Evolutionary conservation across 1,140 invertebrate species (phyloP), one percentile per base, ranked within the genome.

Genomic region (Prorops nasuta): DNA sequence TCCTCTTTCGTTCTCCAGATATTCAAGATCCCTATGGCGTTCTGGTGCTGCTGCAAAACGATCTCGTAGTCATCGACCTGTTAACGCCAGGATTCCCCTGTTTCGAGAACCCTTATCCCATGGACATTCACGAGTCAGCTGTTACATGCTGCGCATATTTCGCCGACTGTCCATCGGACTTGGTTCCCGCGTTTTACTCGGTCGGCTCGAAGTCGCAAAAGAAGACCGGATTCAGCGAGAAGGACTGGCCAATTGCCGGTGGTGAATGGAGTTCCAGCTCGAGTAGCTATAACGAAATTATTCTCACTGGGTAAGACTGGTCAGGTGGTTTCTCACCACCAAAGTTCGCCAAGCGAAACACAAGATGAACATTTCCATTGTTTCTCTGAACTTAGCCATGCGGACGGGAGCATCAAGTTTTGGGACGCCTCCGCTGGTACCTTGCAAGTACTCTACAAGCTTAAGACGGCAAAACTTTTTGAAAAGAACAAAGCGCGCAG

Each of bases 81-180:
- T 85, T 90, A 69, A 90, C 91, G 34, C 85, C 87, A 38, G 96
- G 96, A 67, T 99, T 98, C 81, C 96, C 97, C 12, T 97, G 94
- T 78, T 97, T 98, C 80, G 95, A 98, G 78, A 98, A 98, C 82
- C 98, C 96, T 36, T 98, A 99, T 82, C 92, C 96, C 34, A 98
- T 98, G 94, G 96, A 99, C 79, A 85, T 99, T 56, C 96, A 98
- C 78, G 96, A 98, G 79, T 96, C 93, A 44, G 90, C 94, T 22
- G 94, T 98, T 46, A 98, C 96, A 38, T 94, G 89, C 79, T 96
- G 95, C 77, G 86, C 88, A 45, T 98, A 98, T 81, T 87, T 97
- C 66, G 94, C 94, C 31, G 95, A 99, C 79, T 98, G 96, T 78
- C 96, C 96, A 21, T 90, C 91, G 42, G 96, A 99, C 80, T 83